These are phyloP conservation scores for Philereme transversata DNA, from an alignment of 2,888 invertebrate species.

Conservation along the genomic window DNA sequence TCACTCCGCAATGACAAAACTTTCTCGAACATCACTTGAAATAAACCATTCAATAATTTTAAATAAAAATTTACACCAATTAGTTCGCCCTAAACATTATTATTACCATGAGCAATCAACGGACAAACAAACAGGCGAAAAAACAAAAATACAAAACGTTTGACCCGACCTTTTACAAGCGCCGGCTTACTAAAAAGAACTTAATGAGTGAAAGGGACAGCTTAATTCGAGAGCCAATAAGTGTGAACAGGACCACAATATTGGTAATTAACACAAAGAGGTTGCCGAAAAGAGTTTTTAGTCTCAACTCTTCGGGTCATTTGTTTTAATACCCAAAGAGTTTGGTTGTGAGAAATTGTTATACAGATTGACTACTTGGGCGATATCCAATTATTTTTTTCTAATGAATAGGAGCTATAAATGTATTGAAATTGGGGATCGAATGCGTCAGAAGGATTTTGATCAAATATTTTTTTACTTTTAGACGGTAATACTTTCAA, in stretches of 20 bases:
- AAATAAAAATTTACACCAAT: constrained; percentile 81
- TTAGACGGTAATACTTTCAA: no score
- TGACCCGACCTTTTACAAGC: constrained; percentile 78
- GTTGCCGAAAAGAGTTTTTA: constrained; percentile 76
- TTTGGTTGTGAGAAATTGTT: constrained; percentile 65
- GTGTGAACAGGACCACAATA: constrained; percentile 41
- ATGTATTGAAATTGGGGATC: constrained; percentile 30
- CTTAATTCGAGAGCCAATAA: constrained; percentile 26
- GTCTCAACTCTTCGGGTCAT: constrained; percentile 62
- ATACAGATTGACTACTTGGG: constrained; percentile 39
- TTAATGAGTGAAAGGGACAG: constrained; percentile 43
- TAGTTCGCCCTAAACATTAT: constrained; percentile 77
- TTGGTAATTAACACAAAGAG: constrained; percentile 77
- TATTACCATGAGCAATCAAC: constrained; percentile 77
- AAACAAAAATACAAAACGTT: constrained; percentile 66
- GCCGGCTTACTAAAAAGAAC: constrained; percentile 56
- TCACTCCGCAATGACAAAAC: not conserved
- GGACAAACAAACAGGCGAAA: constrained; percentile 65
- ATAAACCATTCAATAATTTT: constrained; percentile 56
- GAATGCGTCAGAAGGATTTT: constrained; percentile 9
- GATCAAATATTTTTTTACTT: not conserved
- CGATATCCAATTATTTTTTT: constrained; percentile 43
- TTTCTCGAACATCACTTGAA: constrained; percentile 2
- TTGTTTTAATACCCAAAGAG: constrained; percentile 64
- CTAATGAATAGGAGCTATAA: constrained; percentile 33